These are phyloP conservation scores for Sebastes oblongus DNA, from an alignment of 2,797 vertebrate genomes.

Conservation along the genomic window DNA sequence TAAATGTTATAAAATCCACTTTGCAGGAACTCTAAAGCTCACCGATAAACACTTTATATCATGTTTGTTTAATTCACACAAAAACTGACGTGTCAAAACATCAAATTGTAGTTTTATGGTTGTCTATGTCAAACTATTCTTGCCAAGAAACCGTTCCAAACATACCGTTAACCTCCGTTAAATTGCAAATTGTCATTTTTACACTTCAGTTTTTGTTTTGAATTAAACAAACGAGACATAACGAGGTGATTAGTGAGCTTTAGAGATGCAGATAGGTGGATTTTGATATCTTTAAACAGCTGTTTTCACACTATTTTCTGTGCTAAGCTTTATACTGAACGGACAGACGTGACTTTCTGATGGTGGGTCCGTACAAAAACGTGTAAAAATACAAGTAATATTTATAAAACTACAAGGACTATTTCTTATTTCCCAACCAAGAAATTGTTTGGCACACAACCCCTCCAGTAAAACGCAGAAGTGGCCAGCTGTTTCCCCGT, in stretches of 20 bases:
- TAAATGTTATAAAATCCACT: neutral
- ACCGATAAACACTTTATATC: neutral
- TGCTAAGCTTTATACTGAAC: neutral
- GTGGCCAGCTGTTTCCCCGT: neutral
- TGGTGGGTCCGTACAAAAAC: neutral
- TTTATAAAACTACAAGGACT: neutral
- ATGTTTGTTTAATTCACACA: neutral
- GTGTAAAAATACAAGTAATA: neutral
- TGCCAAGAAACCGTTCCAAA: neutral
- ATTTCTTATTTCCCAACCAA: neutral
- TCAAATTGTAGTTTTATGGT: neutral
- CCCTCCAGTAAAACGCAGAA: too few relatives aligned
- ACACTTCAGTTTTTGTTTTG: neutral
- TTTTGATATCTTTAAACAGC: neutral
- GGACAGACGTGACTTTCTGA: neutral
- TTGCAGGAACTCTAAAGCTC: neutral
- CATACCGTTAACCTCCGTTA: too few relatives aligned
- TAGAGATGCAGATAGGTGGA: neutral
- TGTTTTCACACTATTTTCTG: too few relatives aligned
- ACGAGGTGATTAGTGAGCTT: neutral
- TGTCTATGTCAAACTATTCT: neutral
- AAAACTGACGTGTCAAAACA: neutral
- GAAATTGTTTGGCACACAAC: too few relatives aligned
- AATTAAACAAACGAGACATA: neutral
- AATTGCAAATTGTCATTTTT: too few relatives aligned